These are phyloP conservation scores for Polydrusus pterygomalis DNA, from an alignment of 2,888 invertebrate species.

Conservation along the genomic window DNA sequence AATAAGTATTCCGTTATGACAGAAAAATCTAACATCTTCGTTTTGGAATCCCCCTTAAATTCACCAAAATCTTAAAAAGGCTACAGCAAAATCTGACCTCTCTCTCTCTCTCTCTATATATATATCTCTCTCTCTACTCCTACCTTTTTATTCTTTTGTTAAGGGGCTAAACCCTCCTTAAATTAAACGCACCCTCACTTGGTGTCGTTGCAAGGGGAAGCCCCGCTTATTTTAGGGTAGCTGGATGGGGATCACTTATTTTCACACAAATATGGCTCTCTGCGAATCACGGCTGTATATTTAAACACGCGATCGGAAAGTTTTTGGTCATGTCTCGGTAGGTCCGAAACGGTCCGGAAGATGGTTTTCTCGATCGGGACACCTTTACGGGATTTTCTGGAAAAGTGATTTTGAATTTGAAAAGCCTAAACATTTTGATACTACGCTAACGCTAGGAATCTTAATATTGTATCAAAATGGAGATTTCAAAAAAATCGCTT, in stretches of 20 bases:
- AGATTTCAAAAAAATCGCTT: no score
- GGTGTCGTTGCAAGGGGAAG: conserved; percentile 40
- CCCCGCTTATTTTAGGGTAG: conserved; percentile 69
- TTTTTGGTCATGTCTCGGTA: conserved; percentile 30
- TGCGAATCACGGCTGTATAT: conserved; percentile 71
- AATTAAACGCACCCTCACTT: conserved; percentile 11
- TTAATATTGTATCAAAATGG: no score
- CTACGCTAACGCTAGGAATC: no score
- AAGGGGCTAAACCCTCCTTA: conserved; percentile 49
- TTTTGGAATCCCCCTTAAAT: no score
- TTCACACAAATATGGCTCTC: conserved; percentile 67
- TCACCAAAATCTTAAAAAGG: background rate
- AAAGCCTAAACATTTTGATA: no score
- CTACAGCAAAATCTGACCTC: background rate
- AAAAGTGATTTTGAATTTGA: background rate
- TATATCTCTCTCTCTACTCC: conserved; percentile 1
- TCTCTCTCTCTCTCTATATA: conserved; percentile 10
- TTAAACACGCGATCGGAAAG: conserved; percentile 59
- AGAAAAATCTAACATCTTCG: no score
- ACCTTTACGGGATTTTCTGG: no score
- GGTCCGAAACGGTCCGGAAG: background rate
- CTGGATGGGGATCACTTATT: conserved; percentile 74
- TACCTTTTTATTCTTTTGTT: conserved; percentile 51
- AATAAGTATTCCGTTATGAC: no score
- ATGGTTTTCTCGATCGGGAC: background rate